Percentiles rank a stretch among this genome's conserved stretches.
Evolutionary conservation across 1,140 invertebrate genomes (phyloP).

Genomic region (Bacillus rossius): DNA sequence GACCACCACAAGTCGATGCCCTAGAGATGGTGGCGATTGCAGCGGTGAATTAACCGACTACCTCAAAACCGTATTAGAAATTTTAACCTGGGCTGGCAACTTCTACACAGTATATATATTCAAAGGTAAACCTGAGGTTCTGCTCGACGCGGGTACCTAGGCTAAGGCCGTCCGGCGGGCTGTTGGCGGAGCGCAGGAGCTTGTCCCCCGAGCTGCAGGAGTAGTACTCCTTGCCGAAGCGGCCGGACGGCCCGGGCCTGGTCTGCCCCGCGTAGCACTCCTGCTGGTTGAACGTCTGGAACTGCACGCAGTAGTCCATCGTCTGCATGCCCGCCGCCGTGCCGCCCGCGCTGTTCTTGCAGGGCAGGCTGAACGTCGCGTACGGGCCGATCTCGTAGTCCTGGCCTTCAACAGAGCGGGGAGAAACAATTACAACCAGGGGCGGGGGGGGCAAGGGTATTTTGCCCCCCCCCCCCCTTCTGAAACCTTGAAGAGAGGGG

Average conservation of each 20-base stretch:
- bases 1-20: no score
- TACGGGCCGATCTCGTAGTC: constrained; percentile 83
- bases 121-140: no score
- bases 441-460: no score
- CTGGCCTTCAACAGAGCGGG: constrained; percentile 28
- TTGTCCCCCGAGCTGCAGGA: constrained; percentile 7
- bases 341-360: constrained; percentile 38
- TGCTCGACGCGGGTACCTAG: constrained; percentile 13
- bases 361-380: constrained; percentile 72
- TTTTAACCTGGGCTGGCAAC: no score
- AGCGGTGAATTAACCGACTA: no score
- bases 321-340: constrained; percentile 45
- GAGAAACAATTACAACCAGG: background rate
- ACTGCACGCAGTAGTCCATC: constrained; percentile 66
- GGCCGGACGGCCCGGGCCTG: background rate
- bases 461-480: no score
- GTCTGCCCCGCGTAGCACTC: constrained; percentile 47
- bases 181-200: constrained; percentile 19
- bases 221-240: constrained; percentile 19
- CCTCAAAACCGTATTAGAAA: no score
- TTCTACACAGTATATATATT: no score
- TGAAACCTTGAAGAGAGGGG: no score
- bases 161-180: constrained; percentile 22
- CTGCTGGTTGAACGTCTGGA: constrained; percentile 72
- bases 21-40: no score